phyloP scores from a whole-genome alignment of 2,797 vertebrate genomes.

The Anabacerthia variegaticeps region DNA sequence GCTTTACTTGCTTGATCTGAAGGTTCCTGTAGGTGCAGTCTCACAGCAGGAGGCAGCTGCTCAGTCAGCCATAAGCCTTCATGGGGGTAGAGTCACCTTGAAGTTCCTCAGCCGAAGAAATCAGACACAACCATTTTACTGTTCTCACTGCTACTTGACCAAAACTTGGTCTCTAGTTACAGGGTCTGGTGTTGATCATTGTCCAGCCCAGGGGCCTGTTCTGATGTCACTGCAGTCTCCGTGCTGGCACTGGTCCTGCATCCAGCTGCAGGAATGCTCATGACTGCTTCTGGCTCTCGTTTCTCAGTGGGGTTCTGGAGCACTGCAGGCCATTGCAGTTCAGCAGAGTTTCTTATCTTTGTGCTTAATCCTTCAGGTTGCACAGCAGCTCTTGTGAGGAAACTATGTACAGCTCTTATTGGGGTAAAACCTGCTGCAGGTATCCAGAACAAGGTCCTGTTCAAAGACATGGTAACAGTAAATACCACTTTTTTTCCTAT shows the following conservation, averaged over 20 bases:
- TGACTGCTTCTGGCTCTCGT: not conserved
- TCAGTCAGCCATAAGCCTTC: not conserved
- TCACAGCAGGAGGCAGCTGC: not conserved
- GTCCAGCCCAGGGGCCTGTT: rapidly evolving
- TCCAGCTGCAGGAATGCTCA: rapidly evolving
- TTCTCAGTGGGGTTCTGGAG: rapidly evolving
- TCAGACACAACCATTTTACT: too few species aligned
- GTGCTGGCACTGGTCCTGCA: rapidly evolving
- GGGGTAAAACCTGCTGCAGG: not conserved
- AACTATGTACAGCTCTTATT: rapidly evolving
- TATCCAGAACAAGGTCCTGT: rapidly evolving
- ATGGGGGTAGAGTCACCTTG: rapidly evolving
- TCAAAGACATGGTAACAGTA: not conserved
- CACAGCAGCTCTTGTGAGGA: not conserved
- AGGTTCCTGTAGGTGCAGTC: not conserved
- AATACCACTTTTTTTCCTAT: rapidly evolving
- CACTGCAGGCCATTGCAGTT: not conserved
- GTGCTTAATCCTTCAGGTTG: not conserved
- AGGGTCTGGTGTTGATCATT: rapidly evolving
- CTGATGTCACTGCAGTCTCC: rapidly evolving
- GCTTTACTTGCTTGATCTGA: not conserved
- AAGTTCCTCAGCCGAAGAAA: not conserved
- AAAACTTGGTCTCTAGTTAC: not conserved
- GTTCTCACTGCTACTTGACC: rapidly evolving
- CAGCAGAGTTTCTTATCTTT: not conserved